Evolutionary conservation across 2,113 vertebrate genomes (phyloP).

Genomic region (Calidris pygmaea): DNA sequence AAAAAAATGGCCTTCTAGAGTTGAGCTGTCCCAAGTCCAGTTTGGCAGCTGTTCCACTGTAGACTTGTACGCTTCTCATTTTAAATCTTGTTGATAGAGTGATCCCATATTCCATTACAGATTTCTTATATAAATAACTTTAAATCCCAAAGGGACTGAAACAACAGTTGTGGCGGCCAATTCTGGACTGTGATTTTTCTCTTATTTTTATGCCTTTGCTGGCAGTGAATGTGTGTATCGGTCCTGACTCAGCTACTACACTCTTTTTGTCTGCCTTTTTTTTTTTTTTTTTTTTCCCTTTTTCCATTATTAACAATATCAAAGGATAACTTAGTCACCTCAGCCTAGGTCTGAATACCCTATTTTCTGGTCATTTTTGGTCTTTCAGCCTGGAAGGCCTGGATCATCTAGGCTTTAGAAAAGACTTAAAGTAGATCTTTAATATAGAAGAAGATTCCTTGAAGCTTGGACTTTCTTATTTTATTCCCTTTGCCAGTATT

Average conservation of each 20-base stretch:
- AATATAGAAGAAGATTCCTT: not conserved
- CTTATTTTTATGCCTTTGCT: not conserved
- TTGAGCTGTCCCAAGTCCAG: not conserved
- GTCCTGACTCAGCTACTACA: constrained; percentile 30
- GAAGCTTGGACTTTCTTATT: not conserved
- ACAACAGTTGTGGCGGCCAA: not conserved
- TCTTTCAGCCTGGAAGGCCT: not conserved
- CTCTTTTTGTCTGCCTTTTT: not conserved
- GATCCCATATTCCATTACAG: not conserved
- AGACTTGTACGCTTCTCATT: not conserved
- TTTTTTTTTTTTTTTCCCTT: not conserved
- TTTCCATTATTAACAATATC: not conserved
- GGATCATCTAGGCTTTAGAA: not conserved
- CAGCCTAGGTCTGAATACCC: not conserved
- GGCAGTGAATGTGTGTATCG: not conserved
- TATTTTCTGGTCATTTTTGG: not conserved
- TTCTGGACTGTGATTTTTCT: not conserved
- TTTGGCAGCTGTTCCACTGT: constrained; percentile 15
- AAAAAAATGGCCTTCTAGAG: not conserved
- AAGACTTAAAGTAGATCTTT: not conserved
- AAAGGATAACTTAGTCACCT: not conserved
- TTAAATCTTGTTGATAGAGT: not conserved
- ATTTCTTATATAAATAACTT: not conserved
- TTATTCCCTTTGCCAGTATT: not conserved
- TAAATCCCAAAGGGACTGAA: not conserved